Evolutionary conservation across 2,888 invertebrate genomes (phyloP).

Genomic region (Tetragonula carbonaria): DNA sequence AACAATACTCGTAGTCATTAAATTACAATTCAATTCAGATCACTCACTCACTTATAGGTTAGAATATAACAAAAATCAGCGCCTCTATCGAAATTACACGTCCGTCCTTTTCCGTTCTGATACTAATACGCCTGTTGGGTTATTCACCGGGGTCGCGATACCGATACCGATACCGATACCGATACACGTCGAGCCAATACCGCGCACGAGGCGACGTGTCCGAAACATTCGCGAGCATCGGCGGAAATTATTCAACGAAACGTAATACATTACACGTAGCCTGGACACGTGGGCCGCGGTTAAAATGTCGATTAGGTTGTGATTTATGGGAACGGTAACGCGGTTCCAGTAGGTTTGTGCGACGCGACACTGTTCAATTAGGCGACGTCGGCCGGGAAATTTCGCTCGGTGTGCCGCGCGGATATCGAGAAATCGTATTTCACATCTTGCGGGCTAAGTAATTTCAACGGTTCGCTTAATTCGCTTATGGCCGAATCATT

Average conservation of each 20-base stretch:
- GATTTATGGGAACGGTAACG: constrained; percentile 59
- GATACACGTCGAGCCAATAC: too few relatives aligned
- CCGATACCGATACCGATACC: too few relatives aligned
- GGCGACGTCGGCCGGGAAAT: constrained; percentile 41
- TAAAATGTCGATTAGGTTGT: constrained; percentile 64
- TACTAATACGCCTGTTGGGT: background rate
- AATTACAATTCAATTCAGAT: too few relatives aligned
- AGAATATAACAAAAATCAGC: too few relatives aligned
- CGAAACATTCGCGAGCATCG: constrained; percentile 3
- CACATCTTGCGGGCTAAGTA: background rate
- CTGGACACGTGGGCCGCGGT: constrained; percentile 47
- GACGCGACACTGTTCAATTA: constrained; percentile 47
- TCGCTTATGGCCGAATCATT: background rate
- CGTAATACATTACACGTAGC: constrained; percentile 22
- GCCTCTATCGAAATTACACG: too few relatives aligned
- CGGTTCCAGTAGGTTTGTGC: constrained; percentile 48
- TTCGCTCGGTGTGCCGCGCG: constrained; percentile 19
- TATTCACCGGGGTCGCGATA: background rate
- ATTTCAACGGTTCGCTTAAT: constrained; percentile 19
- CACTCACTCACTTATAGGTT: too few relatives aligned
- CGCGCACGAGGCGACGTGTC: background rate
- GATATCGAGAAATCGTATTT: constrained; percentile 17
- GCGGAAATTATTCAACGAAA: constrained; percentile 59
- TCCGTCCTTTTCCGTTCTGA: background rate
- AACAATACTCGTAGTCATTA: too few relatives aligned